phyloP scores from a whole-genome alignment of 2,888 invertebrate genomes.

The Hemaris fuciformis region DNA sequence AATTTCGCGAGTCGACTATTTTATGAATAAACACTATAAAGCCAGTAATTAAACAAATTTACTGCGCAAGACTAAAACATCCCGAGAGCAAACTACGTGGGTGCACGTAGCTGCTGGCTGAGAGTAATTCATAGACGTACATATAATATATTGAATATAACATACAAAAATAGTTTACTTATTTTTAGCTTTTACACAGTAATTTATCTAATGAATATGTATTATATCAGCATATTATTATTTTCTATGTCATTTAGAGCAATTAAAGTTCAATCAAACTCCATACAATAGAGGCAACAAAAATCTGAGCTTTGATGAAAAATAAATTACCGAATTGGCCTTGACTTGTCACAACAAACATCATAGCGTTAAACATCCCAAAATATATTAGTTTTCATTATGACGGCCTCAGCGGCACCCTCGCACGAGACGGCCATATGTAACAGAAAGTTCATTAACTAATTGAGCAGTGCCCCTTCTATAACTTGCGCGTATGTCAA shows the following conservation, averaged over 20 bases:
- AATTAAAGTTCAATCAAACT: background rate
- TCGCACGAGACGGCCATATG: constrained; percentile 25
- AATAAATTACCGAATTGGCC: background rate
- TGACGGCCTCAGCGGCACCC: background rate
- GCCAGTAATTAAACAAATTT: background rate
- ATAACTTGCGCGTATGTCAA: constrained; percentile 28
- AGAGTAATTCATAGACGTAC: background rate
- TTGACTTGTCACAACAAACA: background rate
- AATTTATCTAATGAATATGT: background rate
- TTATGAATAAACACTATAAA: background rate
- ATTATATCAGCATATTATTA: background rate
- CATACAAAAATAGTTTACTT: background rate
- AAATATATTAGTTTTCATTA: background rate
- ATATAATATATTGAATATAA: background rate
- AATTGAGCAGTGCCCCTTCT: constrained; percentile 37
- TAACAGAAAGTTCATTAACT: constrained; percentile 48
- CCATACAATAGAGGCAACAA: background rate
- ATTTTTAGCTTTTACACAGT: background rate
- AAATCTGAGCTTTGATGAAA: background rate
- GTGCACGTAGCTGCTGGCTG: background rate
- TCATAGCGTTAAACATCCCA: background rate
- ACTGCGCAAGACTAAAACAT: background rate
- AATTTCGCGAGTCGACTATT: constrained; percentile 16
- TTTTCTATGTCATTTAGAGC: background rate
- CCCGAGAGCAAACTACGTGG: background rate